A percentile compares a stretch with the other conserved stretches of the same genome.
These are phyloP conservation scores for Uloborus diversus DNA, from an alignment of 1,140 invertebrate genomes.

Conservation along the genomic window DNA sequence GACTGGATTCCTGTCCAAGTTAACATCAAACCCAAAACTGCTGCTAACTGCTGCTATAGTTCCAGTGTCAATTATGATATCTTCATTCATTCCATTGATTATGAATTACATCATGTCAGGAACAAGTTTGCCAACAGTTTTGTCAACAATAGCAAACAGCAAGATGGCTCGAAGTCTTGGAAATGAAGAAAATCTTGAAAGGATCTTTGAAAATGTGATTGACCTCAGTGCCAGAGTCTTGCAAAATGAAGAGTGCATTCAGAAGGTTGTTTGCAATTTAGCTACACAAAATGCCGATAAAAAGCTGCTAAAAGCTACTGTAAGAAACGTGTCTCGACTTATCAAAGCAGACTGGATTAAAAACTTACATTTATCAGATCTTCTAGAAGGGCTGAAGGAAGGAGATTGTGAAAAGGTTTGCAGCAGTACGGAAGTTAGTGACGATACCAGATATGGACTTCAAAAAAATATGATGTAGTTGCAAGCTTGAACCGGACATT, in stretches of 20 bases:
- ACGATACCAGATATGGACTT: too few relatives aligned
- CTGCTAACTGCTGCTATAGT: conserved; percentile 5
- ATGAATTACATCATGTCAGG: conserved; percentile 16
- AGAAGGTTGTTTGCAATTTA: neutral
- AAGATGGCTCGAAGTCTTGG: neutral
- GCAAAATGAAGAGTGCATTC: conserved; percentile 7
- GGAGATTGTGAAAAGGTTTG: neutral
- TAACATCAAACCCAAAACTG: conserved; percentile 6
- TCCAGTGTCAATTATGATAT: conserved; percentile 12
- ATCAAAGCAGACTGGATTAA: neutral
- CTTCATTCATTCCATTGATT: conserved; percentile 17
- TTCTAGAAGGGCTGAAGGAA: neutral
- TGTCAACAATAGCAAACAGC: conserved; percentile 11
- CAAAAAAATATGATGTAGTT: too few relatives aligned
- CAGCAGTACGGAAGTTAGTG: too few relatives aligned
- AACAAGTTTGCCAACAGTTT: neutral
- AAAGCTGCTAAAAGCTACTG: neutral
- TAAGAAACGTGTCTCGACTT: neutral
- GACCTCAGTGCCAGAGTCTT: conserved; percentile 8
- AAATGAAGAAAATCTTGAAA: neutral
- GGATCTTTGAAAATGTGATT: neutral
- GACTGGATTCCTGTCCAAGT: neutral
- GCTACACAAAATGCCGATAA: neutral
- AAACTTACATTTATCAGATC: neutral
- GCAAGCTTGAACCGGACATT: too few relatives aligned